Percentiles rank a stretch among this genome's conserved stretches.
These are phyloP conservation scores for Dicentrarchus labrax DNA, from an alignment of 2,113 vertebrate species.

Conservation along the genomic window DNA sequence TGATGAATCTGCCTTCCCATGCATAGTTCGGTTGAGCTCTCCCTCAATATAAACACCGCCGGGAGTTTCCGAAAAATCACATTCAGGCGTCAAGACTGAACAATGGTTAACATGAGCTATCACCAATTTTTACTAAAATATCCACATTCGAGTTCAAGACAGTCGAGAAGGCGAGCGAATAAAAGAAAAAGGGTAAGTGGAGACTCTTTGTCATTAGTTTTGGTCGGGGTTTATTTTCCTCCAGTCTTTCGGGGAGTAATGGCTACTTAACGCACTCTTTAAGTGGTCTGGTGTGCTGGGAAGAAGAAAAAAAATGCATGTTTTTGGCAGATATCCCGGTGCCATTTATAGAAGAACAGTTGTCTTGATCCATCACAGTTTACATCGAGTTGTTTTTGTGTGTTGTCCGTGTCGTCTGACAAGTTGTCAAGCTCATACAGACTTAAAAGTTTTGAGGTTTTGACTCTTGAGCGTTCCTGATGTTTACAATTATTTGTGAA, in stretches of 20 bases:
- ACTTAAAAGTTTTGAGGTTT: constrained; percentile 51
- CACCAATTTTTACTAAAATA: constrained; percentile 86
- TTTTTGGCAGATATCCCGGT: constrained; percentile 70
- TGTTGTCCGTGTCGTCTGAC: constrained; percentile 5
- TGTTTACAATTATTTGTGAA: not conserved
- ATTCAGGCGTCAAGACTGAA: constrained; percentile 87
- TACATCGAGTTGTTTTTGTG: not conserved
- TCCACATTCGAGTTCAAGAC: constrained; percentile 84
- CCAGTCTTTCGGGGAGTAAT: constrained; percentile 28
- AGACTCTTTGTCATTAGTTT: not conserved
- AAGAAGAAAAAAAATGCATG: constrained; percentile 45
- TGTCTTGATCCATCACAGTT: constrained; percentile 63
- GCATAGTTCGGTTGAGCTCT: constrained; percentile 84
- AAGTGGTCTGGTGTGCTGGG: constrained; percentile 34
- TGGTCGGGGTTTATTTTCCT: constrained; percentile 2
- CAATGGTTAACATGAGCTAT: constrained; percentile 91
- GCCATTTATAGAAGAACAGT: constrained; percentile 76
- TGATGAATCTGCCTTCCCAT: constrained; percentile 46
- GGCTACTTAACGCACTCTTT: constrained; percentile 7
- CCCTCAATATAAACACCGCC: constrained; percentile 85
- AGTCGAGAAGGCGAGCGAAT: constrained; percentile 87
- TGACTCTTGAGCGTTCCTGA: not conserved
- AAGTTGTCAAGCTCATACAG: constrained; percentile 45
- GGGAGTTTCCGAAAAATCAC: constrained; percentile 88
- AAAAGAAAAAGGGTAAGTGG: constrained; percentile 87